Evolutionary conservation across 2,113 vertebrate species (phyloP), one percentile per base, ranked within the genome.

Genomic region (Orientallactaga bullata): DNA sequence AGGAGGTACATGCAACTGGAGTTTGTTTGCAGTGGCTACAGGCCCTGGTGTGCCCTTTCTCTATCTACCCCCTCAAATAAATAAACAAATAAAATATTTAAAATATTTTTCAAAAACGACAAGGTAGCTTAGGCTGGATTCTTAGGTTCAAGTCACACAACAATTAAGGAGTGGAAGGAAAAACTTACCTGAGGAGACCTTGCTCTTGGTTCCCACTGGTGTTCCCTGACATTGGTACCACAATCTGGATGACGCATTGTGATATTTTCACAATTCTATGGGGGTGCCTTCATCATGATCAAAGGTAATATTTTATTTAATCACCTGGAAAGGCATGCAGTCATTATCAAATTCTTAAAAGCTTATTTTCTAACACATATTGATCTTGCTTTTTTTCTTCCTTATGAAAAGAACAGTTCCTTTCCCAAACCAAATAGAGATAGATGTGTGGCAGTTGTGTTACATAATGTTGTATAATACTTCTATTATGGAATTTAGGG

Each of bases 271-370:
- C 84, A 90, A 82, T 76, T 58, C 39, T 60, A 16, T 5, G 30
- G 37, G 28, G 32, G 15, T 72, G 65, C 35, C 23, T 91, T 85
- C 21, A 7, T 91, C 83, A 83, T 74, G 72, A 77, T 61, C 92
- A 61, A 90, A 91, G 26, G 77, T 71, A 89, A 39, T 82, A 68
- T 81, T 90, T 85, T 68, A 68, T 88, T 94, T 94, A 95, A 82
- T 77, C 17, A 85, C 37, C 30, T 88, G 58, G 51, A 94, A 93
- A 96, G 9, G 17, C 55, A 47, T 39, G 15, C 42, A 72, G 32
- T 69, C 47, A 61, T 92, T 35, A n/a, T 80, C 95, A 71, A 93
- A 72, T 55, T 47, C 47, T 77, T 51, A 96, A 72, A 88, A 89
- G 7, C 24, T 85, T 92, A 20, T 80, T 82, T 95, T 72, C 35